A percentile compares a stretch with the other conserved stretches of the same genome.
Conservation (phyloP, 1,140 invertebrate species). For the Lanistes nyassanus region DNA sequence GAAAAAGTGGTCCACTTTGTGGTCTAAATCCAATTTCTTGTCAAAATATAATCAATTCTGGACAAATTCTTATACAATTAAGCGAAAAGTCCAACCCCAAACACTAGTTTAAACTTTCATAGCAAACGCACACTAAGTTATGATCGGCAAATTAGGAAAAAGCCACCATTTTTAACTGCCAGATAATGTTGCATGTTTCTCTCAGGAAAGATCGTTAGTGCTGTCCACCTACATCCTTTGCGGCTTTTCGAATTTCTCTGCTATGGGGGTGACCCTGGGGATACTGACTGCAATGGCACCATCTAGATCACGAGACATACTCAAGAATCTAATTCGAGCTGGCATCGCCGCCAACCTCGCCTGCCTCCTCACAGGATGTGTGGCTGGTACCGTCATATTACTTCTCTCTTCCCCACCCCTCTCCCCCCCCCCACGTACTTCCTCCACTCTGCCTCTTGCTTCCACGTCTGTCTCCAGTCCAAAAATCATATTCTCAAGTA, state of each 20-base stretch:
- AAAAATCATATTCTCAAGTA: no score
- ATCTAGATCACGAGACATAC: constrained; percentile 72
- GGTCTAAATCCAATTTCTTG: no score
- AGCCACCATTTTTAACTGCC: neutral
- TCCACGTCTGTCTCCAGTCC: no score
- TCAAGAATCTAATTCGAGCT: constrained; percentile 78
- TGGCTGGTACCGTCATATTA: constrained; percentile 33
- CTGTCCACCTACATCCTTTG: constrained; percentile 95
- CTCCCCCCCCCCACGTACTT: neutral
- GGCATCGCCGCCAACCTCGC: constrained; percentile 87
- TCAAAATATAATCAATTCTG: no score
- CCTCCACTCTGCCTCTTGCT: neutral
- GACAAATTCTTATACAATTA: neutral
- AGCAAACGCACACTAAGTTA: neutral
- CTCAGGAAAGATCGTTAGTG: constrained; percentile 76
- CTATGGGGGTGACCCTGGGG: constrained; percentile 89
- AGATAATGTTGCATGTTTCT: neutral
- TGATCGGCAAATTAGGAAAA: neutral
- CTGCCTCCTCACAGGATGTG: constrained; percentile 74
- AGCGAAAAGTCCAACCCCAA: neutral
- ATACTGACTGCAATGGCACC: constrained; percentile 83
- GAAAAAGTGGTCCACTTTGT: no score
- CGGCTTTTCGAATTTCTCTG: constrained; percentile 93
- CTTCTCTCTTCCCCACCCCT: neutral
- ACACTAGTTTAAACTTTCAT: neutral